Evolutionary conservation across 2,113 vertebrate genomes (phyloP), one percentile per base, ranked within the genome.

Genomic region (Xiphias gladius): DNA sequence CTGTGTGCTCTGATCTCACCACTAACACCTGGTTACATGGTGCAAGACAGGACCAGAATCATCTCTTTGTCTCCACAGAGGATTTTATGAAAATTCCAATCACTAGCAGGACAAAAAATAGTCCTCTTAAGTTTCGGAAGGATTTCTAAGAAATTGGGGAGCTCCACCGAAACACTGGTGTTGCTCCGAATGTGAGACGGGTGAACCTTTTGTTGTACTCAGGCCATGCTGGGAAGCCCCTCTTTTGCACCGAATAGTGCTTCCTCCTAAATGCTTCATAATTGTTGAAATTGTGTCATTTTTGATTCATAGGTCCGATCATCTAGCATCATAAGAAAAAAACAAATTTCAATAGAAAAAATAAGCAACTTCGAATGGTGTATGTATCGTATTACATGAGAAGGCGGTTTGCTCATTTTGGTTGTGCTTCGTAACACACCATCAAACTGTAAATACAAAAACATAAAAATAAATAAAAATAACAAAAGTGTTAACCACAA

Each of bases 141-240:
- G 39, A 76, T 74, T 76, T 76, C 12, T 35, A 65, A 72, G 90
- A 90, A 82, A 85, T 89, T 78, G 73, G 85, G 64, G 19, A n/a
- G 72, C 79, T 80, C 79, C 66, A 79, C 63, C 71, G 61, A 76
- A 85, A 71, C 48, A 22, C 26, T 63, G 19, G 46, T 73, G 86
- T 37, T 73, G 35, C 75, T 61, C 22, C 67, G 48, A 76, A 68
- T 28, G 55, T 58, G 57, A 63, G 63, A 69, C 30, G 32, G 63
- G 32, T 50, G 22, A 73, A 35, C 17, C 26, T 32, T 52, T 66
- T 32, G 24, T 68, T 65, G 58, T 32, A 26, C 16, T n/a, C 52
- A 35, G 39, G 26, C 6, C 2, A 7, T 3, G 24, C 28, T 19
- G 28, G 7, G 26, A 26, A 67, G 14, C 22, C 20, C 66, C 41